A percentile compares a stretch with the other conserved stretches of the same genome.
Evolutionary conservation across 2,113 vertebrate species (phyloP).

Genomic region (human (Homo sapiens)): GRCh38 chr11:95687001-95687500

Average conservation of each 20-base stretch:
- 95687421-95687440: not conserved
- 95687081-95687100: not conserved
- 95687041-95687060: not conserved
- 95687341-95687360: not conserved
- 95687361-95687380: not conserved
- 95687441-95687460: not conserved
- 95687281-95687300: slow-evolving; percentile 16
- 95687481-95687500: not conserved
- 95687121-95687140: not conserved
- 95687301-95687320: not conserved
- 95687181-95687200: not conserved
- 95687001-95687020: not conserved
- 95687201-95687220: not conserved
- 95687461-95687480: not conserved
- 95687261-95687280: not conserved
- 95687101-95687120: not conserved
- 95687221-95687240: not conserved
- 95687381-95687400: not conserved
- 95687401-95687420: not conserved
- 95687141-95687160: not conserved
- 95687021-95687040: not conserved
- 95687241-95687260: not conserved
- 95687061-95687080: not conserved
- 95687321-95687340: not conserved
- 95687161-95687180: not conserved